phyloP scores from a whole-genome alignment of 2,888 invertebrate species.

The Cylindroiulus punctatus region DNA sequence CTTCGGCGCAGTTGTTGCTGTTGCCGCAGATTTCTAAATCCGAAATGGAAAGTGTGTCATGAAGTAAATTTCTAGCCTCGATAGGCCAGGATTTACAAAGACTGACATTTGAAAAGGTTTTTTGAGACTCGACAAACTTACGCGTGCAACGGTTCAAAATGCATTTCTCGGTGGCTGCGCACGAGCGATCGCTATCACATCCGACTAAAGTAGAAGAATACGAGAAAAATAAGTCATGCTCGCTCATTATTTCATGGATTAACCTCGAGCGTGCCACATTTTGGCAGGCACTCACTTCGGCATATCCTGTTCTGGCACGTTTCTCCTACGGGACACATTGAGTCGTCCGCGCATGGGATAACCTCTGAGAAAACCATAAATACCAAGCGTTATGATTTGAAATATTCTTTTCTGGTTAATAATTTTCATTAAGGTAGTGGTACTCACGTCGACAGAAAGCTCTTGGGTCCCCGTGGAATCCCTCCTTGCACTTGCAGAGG shows the following conservation, averaged over 20 bases:
- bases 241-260: slow-evolving; percentile 65
- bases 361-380: slow-evolving; percentile 51
- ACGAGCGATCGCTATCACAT: slow-evolving; percentile 81
- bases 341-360: slow-evolving; percentile 75
- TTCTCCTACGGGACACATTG: slow-evolving; percentile 84
- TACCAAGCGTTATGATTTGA: not conserved
- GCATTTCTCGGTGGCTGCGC: slow-evolving; percentile 91
- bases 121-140: slow-evolving; percentile 69
- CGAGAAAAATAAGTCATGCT: not conserved
- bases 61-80: too few species aligned
- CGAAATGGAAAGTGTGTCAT: not conserved
- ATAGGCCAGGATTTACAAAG: too few species aligned
- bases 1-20: slow-evolving; percentile 73
- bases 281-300: slow-evolving; percentile 74
- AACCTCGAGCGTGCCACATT: slow-evolving; percentile 66
- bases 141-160: slow-evolving; percentile 80
- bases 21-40: slow-evolving; percentile 60
- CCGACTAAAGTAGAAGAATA: slow-evolving; percentile 72
- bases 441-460: slow-evolving; percentile 57
- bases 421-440: not conserved
- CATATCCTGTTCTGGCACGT: slow-evolving; percentile 83
- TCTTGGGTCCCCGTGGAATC: slow-evolving; percentile 82
- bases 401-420: not conserved
- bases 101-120: too few species aligned
- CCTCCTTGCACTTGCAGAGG: slow-evolving; percentile 80